Conservation (phyloP, 2,888 invertebrate genomes). For the Scrobipalpa costella region DNA sequence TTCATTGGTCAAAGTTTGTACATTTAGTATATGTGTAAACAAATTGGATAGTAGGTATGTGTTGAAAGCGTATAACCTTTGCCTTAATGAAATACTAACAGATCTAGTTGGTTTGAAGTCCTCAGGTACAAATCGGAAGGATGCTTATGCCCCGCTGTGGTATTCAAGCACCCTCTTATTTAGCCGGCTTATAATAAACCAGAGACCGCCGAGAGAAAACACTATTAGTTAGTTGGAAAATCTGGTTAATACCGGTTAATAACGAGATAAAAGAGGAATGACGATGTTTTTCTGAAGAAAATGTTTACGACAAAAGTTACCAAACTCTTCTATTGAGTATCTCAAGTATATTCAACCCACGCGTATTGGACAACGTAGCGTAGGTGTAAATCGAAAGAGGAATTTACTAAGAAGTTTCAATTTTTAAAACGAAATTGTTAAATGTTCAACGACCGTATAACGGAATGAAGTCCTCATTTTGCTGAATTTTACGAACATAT, state of each 20-base stretch:
- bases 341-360: no score
- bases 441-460: no score
- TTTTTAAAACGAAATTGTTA: no score
- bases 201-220: not conserved
- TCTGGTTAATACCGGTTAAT: not conserved
- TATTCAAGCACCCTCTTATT: not conserved
- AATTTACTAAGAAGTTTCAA: no score
- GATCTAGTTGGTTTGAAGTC: not conserved
- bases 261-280: not conserved
- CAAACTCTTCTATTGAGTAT: no score
- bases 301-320: no score
- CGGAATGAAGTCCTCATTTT: not conserved
- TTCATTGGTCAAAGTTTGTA: not conserved
- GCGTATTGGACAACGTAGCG: no score
- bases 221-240: not conserved
- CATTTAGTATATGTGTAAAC: not conserved
- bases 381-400: no score
- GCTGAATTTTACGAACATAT: not conserved
- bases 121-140: not conserved
- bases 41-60: not conserved
- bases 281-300: not conserved
- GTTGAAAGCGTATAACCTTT: no score
- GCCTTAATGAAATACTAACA: not conserved
- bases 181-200: conserved; percentile 13
- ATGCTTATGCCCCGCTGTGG: not conserved